Conservation (phyloP, 2,797 vertebrate species). For the Microcaecilia unicolor region DNA sequence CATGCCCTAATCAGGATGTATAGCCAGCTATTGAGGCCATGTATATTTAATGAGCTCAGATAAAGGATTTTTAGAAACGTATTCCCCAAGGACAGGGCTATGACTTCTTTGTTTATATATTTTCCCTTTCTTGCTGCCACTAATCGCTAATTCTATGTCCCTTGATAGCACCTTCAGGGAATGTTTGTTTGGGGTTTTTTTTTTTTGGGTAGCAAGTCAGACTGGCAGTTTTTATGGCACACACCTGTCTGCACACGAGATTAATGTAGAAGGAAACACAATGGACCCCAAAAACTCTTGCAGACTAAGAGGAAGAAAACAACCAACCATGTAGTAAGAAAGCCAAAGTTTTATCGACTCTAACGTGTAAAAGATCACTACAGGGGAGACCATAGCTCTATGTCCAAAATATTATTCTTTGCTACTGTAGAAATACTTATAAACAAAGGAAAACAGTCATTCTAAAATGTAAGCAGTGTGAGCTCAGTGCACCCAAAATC, state of each 20-base stretch:
- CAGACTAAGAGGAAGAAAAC: neutral
- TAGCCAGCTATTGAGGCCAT: slow-evolving; percentile 41
- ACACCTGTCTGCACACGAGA: fast-evolving
- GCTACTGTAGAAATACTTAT: too few species aligned
- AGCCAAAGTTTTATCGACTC: too few species aligned
- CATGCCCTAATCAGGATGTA: slow-evolving; percentile 46
- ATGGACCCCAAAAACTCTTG: neutral
- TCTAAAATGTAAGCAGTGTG: too few species aligned
- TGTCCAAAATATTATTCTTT: too few species aligned
- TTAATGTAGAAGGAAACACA: neutral
- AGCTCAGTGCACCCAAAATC: too few species aligned
- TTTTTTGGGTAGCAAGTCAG: slow-evolving; percentile 5
- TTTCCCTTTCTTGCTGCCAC: slow-evolving; percentile 42
- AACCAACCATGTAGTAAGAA: neutral
- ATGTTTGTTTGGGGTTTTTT: slow-evolving; percentile 24
- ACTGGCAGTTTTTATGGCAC: neutral
- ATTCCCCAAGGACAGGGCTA: slow-evolving; percentile 32
- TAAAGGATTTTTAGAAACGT: slow-evolving; percentile 51
- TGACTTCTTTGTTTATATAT: slow-evolving; percentile 47
- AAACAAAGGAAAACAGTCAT: too few species aligned
- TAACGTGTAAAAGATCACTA: too few species aligned
- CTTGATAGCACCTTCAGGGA: slow-evolving; percentile 48
- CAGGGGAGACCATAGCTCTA: too few species aligned
- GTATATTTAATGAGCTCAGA: slow-evolving; percentile 47
- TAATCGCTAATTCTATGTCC: slow-evolving; percentile 35